phyloP scores from a whole-genome alignment of 2,888 invertebrate species.

The Lithophane ornitopus region DNA sequence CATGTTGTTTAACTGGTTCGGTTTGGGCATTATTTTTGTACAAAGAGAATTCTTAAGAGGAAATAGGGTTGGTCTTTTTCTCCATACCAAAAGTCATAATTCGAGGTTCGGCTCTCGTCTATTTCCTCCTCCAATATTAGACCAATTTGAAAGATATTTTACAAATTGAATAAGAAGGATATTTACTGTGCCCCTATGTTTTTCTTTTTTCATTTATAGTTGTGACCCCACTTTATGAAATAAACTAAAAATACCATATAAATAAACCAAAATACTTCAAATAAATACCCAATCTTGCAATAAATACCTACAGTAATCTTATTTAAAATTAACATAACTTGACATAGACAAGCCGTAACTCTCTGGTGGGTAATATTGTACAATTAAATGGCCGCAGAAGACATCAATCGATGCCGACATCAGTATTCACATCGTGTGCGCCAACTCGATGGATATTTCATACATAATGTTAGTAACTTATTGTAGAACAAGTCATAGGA shows the following conservation, averaged over 20 bases:
- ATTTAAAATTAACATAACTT: constrained; percentile 34
- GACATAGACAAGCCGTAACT: not conserved
- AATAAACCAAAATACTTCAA: not conserved
- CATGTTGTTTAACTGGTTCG: not conserved
- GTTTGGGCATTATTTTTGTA: not conserved
- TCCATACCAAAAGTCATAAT: too few species aligned
- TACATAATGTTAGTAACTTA: constrained; percentile 44
- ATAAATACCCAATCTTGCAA: constrained; percentile 12
- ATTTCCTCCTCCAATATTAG: too few species aligned
- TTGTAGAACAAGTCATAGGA: constrained; percentile 1
- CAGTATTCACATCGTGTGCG: constrained; percentile 44
- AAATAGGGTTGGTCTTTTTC: too few species aligned
- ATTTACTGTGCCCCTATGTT: too few species aligned
- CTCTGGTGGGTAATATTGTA: constrained; percentile 12
- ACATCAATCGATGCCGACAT: constrained; percentile 47
- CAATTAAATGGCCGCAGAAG: constrained; percentile 41
- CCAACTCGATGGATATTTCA: constrained; percentile 51
- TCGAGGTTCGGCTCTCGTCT: too few species aligned
- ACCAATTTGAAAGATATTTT: too few species aligned
- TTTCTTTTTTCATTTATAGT: too few species aligned
- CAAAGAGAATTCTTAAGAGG: not conserved
- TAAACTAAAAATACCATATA: not conserved
- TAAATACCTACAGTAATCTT: constrained; percentile 13
- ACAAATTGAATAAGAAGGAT: too few species aligned
- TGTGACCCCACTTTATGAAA: not conserved